Percentiles rank a stretch among this genome's conserved stretches.
These are phyloP conservation scores for Eumaeus atala DNA, from an alignment of 1,140 invertebrate genomes.

Conservation along the genomic window DNA sequence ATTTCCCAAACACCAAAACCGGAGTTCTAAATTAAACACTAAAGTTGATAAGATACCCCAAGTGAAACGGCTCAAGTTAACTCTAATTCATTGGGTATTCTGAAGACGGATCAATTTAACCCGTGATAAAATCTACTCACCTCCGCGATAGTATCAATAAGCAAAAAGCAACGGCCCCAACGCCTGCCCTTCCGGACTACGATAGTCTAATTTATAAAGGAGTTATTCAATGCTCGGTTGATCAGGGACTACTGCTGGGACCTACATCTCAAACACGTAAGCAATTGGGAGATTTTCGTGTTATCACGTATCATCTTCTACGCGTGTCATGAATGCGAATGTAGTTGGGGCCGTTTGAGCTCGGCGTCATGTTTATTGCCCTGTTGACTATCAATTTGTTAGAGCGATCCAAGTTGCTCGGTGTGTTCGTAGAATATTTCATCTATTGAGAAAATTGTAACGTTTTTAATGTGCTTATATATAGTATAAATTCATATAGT, in stretches of 20 bases:
- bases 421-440: neutral
- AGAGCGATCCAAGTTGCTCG: constrained; percentile 16
- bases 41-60: neutral
- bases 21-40: constrained; percentile 4
- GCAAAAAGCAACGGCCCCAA: constrained; percentile 36
- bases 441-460: too few relatives aligned
- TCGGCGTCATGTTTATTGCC: constrained; percentile 35
- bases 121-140: constrained; percentile 59
- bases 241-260: constrained; percentile 31
- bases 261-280: constrained; percentile 58
- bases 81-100: constrained; percentile 42
- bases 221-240: constrained; percentile 62
- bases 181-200: constrained; percentile 34
- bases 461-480: too few relatives aligned
- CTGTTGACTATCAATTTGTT: constrained; percentile 41
- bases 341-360: constrained; percentile 30
- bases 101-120: constrained; percentile 55
- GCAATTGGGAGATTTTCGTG: constrained; percentile 69
- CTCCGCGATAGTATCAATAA: constrained; percentile 42
- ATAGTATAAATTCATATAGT: too few relatives aligned
- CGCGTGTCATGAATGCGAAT: constrained; percentile 48
- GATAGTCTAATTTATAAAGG: constrained; percentile 62
- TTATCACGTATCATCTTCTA: constrained; percentile 71
- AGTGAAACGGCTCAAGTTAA: neutral
- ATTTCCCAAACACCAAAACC: neutral